A percentile compares a stretch with the other conserved stretches of the same genome.
phyloP scores from a whole-genome alignment of 2,888 invertebrate species.

The Mythimna pallens region DNA sequence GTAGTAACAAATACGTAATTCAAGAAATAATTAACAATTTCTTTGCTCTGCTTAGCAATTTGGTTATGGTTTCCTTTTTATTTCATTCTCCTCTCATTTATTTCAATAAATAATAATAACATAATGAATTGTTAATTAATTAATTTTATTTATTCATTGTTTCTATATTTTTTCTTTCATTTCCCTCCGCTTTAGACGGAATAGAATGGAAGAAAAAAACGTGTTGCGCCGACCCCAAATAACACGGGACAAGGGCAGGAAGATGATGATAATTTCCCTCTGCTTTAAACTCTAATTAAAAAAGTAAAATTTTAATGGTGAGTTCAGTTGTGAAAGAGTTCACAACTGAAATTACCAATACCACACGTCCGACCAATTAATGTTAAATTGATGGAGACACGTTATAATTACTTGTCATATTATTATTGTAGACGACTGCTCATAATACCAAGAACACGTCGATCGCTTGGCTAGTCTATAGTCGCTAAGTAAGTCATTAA shows the following conservation, averaged over 20 bases:
- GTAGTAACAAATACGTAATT: neutral
- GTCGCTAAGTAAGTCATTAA: conserved; percentile 16
- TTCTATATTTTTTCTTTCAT: too few relatives aligned
- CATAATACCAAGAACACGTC: neutral
- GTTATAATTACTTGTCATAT: neutral
- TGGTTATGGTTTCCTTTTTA: conserved; percentile 10
- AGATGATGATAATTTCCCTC: neutral
- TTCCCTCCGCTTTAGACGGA: neutral
- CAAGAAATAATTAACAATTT: neutral
- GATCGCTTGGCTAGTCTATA: conserved; percentile 7
- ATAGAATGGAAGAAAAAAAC: too few relatives aligned
- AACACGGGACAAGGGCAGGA: too few relatives aligned
- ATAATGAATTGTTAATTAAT: too few relatives aligned
- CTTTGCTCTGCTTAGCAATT: conserved; percentile 2
- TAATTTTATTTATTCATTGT: too few relatives aligned
- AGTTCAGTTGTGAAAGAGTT: neutral
- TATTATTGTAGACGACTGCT: neutral
- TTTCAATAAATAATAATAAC: too few relatives aligned
- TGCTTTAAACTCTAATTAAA: neutral
- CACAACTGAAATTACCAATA: too few relatives aligned
- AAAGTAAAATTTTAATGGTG: neutral
- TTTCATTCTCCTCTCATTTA: neutral
- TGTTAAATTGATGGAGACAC: neutral
- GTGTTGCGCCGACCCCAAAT: too few relatives aligned
- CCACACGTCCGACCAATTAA: neutral